Evolutionary conservation across 2,888 invertebrate genomes (phyloP).

Genomic region (Urechis unicinctus): DNA sequence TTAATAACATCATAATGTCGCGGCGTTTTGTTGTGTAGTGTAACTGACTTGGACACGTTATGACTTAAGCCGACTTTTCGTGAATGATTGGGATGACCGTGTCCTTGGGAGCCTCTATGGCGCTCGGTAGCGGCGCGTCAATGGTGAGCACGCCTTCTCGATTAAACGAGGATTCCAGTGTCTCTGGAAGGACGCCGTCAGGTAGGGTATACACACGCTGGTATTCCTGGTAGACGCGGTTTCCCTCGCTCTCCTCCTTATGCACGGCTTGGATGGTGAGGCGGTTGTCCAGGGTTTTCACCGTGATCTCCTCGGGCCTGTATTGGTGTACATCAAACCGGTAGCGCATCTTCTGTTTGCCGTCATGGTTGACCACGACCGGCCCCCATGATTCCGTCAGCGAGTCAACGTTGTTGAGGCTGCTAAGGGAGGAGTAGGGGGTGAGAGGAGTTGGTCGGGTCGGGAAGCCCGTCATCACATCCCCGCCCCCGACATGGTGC

Average conservation of each 20-base stretch:
- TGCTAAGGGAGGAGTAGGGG: neutral
- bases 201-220: constrained; percentile 95
- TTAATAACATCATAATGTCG: too few species aligned
- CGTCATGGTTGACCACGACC: constrained; percentile 56
- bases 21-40: too few species aligned
- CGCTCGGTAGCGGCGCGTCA: constrained; percentile 84
- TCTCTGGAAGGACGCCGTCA: constrained; percentile 92
- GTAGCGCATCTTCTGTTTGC: constrained; percentile 79
- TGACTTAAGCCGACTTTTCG: too few species aligned
- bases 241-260: constrained; percentile 93
- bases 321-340: constrained; percentile 97
- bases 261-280: constrained; percentile 89
- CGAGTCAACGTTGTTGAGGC: neutral
- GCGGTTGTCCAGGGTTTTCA: constrained; percentile 97
- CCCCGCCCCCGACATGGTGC: neutral
- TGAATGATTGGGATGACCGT: constrained; percentile 69
- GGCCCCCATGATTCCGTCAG: constrained; percentile 15
- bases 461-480: neutral
- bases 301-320: constrained; percentile 90
- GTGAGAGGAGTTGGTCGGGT: neutral
- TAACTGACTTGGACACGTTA: too few species aligned
- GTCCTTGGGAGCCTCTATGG: constrained; percentile 61
- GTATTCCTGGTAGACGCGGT: constrained; percentile 96
- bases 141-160: constrained; percentile 95
- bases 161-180: constrained; percentile 89